These are phyloP conservation scores for Phallusia fumigata DNA, from an alignment of 23 tunicate genomes.

Conservation along the genomic window DNA sequence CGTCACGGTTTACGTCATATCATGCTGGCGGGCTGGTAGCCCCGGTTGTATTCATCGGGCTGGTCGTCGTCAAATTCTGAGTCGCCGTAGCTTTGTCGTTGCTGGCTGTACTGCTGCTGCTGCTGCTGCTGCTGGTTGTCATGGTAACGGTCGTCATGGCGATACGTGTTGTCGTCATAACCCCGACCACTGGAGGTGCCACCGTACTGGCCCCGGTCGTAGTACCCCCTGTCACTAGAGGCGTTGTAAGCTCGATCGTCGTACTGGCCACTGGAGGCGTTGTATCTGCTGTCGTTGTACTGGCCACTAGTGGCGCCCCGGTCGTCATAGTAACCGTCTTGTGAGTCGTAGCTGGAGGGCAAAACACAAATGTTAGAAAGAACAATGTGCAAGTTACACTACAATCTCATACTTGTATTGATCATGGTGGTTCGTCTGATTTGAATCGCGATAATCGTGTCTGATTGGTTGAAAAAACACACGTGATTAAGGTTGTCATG, in stretches of 20 bases:
- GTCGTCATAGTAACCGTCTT: constrained; percentile 32
- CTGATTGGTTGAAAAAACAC: constrained; percentile 1
- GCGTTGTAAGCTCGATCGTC: not conserved
- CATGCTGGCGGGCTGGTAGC: constrained; percentile 58
- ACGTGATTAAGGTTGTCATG: constrained; percentile 5
- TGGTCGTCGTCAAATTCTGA: constrained; percentile 51
- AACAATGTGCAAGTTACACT: not conserved
- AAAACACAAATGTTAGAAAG: not conserved
- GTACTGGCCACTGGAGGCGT: not conserved
- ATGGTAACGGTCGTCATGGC: not conserved
- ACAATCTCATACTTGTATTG: not conserved
- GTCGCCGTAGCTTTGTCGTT: constrained; percentile 45
- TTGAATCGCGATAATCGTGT: constrained; percentile 11
- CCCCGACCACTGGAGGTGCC: constrained; percentile 3
- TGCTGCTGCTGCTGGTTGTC: constrained; percentile 2
- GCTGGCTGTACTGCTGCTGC: constrained; percentile 21
- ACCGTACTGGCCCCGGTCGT: not conserved
- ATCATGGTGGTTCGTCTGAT: not conserved
- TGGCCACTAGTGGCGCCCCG: constrained; percentile 4
- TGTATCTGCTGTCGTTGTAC: not conserved
- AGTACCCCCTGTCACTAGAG: not conserved
- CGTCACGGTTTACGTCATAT: constrained; percentile 22
- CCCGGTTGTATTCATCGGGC: constrained; percentile 21
- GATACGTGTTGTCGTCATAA: constrained; percentile 17
- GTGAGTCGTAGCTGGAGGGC: constrained; percentile 23